Evolutionary conservation across 2,113 vertebrate species (phyloP).

Genomic region (Mustela lutreola): DNA sequence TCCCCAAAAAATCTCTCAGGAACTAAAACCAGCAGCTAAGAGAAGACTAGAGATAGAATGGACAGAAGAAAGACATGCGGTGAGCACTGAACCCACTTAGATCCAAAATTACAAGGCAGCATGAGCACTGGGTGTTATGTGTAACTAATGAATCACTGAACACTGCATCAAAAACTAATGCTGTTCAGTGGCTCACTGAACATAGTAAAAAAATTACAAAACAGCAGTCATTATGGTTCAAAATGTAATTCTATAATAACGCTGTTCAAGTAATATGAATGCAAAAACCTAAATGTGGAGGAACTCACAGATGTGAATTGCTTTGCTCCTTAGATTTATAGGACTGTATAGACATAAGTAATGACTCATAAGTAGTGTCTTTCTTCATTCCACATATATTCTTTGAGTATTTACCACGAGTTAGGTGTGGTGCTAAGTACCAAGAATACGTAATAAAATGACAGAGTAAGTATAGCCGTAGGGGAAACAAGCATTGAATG

Average conservation of each 20-base stretch:
- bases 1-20: not conserved
- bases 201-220: not conserved
- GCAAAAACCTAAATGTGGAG: not conserved
- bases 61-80: not conserved
- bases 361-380: not conserved
- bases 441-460: not conserved
- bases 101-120: not conserved
- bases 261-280: not conserved
- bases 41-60: not conserved
- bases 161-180: no score
- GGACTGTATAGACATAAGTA: not conserved
- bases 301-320: not conserved
- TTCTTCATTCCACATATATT: not conserved
- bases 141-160: no score
- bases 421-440: not conserved
- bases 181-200: no score
- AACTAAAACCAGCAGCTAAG: not conserved
- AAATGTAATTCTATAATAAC: not conserved
- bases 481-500: not conserved
- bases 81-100: not conserved
- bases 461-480: not conserved
- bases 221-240: not conserved
- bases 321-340: not conserved
- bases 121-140: no score
- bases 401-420: not conserved